A percentile compares a stretch with the other conserved stretches of the same genome.
Conservation (phyloP, 53 echinoderm and acorn worm genomes). For the Paracentrotus lividus region DNA sequence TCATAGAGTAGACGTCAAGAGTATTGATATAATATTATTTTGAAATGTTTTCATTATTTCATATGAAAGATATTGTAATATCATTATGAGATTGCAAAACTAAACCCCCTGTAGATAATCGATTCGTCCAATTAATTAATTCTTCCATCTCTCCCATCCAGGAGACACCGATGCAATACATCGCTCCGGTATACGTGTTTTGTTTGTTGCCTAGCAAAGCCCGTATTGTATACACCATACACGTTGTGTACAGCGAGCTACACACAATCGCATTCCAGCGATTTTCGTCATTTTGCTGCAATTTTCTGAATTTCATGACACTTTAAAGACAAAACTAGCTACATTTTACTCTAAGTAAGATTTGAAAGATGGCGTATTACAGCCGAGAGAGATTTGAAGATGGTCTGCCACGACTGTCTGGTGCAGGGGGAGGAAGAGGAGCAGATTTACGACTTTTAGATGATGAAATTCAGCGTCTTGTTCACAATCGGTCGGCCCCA, state of each 20-base stretch:
- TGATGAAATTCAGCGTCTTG: constrained; percentile 93
- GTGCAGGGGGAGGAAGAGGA: constrained; percentile 71
- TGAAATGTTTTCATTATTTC: not conserved
- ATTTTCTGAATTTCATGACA: not conserved
- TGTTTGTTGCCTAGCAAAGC: constrained; percentile 71
- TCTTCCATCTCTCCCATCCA: not conserved
- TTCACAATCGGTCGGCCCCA: constrained; percentile 91
- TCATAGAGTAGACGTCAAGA: too few species aligned
- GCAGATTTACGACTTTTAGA: constrained; percentile 87
- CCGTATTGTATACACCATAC: constrained; percentile 56
- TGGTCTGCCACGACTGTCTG: constrained; percentile 81
- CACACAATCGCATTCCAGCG: constrained; percentile 25
- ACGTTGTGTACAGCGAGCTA: constrained; percentile 18
- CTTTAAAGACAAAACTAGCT: not conserved
- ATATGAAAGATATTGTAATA: not conserved
- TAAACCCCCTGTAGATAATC: not conserved
- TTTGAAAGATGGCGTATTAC: constrained; percentile 79
- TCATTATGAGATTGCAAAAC: not conserved
- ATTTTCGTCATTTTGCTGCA: not conserved
- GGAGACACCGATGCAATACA: not conserved
- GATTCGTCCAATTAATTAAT: constrained; percentile 63
- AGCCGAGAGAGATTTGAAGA: constrained; percentile 72
- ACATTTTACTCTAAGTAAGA: not conserved
- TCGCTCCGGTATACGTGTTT: constrained; percentile 16
- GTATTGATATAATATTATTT: not conserved